Percentiles rank a stretch among this genome's conserved stretches.
phyloP scores from a whole-genome alignment of 2,888 invertebrate genomes.

The Drosophila eohydei region DNA sequence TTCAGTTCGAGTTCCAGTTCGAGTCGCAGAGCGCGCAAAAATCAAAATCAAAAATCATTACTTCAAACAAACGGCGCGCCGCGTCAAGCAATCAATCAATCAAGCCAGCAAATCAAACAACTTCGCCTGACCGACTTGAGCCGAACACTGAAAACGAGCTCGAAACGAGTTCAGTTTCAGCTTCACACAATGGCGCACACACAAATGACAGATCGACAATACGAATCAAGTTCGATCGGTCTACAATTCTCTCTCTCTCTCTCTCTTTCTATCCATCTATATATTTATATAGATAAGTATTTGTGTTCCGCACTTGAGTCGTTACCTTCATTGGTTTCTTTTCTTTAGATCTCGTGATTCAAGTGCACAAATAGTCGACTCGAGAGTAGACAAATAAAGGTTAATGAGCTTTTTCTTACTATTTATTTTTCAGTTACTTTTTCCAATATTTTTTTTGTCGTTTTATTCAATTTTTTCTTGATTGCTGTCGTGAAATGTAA shows the following conservation, averaged over 20 bases:
- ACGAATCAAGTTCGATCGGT: conserved; percentile 5
- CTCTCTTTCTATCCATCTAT: background rate
- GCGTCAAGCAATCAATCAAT: conserved; percentile 78
- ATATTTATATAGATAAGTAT: conserved; percentile 17
- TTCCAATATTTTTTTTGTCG: conserved; percentile 2
- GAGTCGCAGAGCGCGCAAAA: conserved; percentile 16
- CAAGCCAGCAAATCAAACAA: conserved; percentile 73
- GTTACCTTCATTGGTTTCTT: conserved; percentile 52
- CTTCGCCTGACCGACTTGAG: conserved; percentile 10
- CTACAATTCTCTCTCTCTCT: background rate
- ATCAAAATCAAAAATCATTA: conserved; percentile 68
- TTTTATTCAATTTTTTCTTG: background rate
- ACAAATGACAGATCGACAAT: conserved; percentile 62
- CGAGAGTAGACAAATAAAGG: conserved; percentile 67
- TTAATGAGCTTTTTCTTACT: conserved; percentile 71
- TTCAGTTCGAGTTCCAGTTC: conserved; percentile 23
- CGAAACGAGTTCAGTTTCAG: conserved; percentile 58
- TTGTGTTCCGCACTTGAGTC: conserved; percentile 25
- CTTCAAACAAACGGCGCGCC: conserved; percentile 58
- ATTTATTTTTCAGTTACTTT: conserved; percentile 19
- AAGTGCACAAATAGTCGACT: conserved; percentile 55
- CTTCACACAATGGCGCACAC: conserved; percentile 56
- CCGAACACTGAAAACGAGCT: background rate
- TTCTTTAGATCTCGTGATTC: conserved; percentile 37
- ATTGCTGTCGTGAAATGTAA: conserved; percentile 24